Evolutionary conservation across 1,140 invertebrate species (phyloP), one percentile per base, ranked within the genome.

Genomic region (Cydia splendana): DNA sequence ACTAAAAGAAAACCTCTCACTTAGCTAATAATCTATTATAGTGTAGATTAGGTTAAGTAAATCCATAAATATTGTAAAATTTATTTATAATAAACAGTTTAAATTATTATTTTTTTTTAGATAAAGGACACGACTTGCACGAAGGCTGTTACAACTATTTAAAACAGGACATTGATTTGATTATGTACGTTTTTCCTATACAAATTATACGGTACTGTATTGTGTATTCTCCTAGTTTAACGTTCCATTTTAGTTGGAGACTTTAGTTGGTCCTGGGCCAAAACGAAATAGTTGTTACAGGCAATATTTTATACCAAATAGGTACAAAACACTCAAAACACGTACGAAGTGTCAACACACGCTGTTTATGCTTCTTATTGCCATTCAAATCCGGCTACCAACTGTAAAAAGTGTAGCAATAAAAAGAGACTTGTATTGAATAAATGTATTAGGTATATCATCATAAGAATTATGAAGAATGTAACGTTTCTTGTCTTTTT

Each of bases 271-370:
- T 18, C 30, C n/a, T 38, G 5, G 10, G 67, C 67, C 67, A 71
- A 34, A 69, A 38, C 34, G 34, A 18, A 18, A 38, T 24, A 42
- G 15, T 18, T 34, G 15, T 18, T 34, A 38, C 7, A 42, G 4
- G 67, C 15, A 38, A 71, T 71, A 42, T 42, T 67, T 38, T 71
- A 42, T 18, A 38, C 0, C 15, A 13, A 15, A 42, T 18, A n/a
- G n/a, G n/a, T n/a, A 42, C 34, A 42, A 24, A 45, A 71, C 38
- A 71, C n/a, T 71, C 67, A 18, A 20, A 71, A 71, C 67, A 71
- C 67, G 67, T 38, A 42, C 67, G 38, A 42, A 71, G 9, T 71
- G 67, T 71, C 67, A 71, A 71, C 67, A 71, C 13, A 38, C 6
- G 12, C n/a, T 71, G 67, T 71, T 71, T 45, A 71, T 71, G 13